A percentile compares a stretch with the other conserved stretches of the same genome.
Evolutionary conservation across 2,113 vertebrate genomes (phyloP).

Genomic region (Excalfactoria chinensis): DNA sequence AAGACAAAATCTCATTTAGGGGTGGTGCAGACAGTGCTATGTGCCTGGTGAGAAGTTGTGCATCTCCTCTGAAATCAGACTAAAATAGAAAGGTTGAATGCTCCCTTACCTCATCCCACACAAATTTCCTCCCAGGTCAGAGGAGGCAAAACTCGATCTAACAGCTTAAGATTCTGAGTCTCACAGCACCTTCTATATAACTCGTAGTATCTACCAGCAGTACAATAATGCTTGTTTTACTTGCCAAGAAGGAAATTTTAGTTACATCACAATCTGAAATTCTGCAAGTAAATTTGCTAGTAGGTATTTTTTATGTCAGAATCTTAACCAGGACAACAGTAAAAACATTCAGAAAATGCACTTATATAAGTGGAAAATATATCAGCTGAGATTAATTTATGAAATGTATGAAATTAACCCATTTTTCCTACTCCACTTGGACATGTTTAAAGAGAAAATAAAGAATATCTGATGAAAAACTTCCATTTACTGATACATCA

Average conservation of each 20-base stretch:
- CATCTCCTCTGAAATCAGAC: neutral
- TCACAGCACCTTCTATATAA: neutral
- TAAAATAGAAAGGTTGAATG: accelerated
- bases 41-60: neutral
- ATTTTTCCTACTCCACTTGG: neutral
- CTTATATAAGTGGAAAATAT: neutral
- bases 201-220: neutral
- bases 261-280: neutral
- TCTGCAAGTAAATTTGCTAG: neutral
- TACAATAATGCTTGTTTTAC: neutral
- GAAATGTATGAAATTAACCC: neutral
- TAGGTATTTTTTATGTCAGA: neutral
- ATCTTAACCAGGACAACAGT: neutral
- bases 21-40: neutral
- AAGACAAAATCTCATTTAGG: neutral
- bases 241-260: neutral
- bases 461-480: neutral
- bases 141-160: neutral
- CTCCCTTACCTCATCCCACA: neutral
- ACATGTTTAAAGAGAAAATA: neutral
- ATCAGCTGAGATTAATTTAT: neutral
- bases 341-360: neutral
- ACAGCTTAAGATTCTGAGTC: neutral
- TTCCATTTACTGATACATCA: neutral
- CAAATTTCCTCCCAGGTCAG: neutral